Evolutionary conservation across 2,113 vertebrate species (phyloP), one percentile per base, ranked within the genome.

Genomic region (Cyanistes caeruleus): DNA sequence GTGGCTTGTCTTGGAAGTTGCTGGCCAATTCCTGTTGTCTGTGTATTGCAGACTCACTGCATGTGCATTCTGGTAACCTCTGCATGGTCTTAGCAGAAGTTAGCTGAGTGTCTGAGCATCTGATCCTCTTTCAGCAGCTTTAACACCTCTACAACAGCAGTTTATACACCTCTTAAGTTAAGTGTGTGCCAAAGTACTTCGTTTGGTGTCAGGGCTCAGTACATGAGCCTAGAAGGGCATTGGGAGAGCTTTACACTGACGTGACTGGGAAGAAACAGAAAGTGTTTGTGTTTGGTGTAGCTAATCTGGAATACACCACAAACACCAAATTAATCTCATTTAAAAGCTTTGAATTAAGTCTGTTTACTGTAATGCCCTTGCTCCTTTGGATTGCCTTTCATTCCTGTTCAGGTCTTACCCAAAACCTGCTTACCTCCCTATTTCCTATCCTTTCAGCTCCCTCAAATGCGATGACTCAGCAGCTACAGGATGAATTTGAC

Each of bases 401-500:
- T 35, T 93, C 60, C 44, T 81, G 56, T 59, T 90, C 39, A 89
- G 39, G 17, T 90, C 56, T 84, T 75, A 67, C 58, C 56, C 43
- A 44, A 93, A 95, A 77, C 24, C 39, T 55, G 4, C 84, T 60
- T 69, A 82, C 13, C 67, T 94, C 24, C 37, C 28, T 39, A 18
- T 68, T 75, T 93, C 39, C 74, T 69, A 5, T 78, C 59, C 30
- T 93, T 93, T 68, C 86, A 98, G 96, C 80, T 89, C 89, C 82
- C n/a, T 51, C 80, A 85, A 94, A 97, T 97, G 95, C 96, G 77
- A 99, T 99, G 99, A 99, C 98, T 52, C 98, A 99, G 97, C 98
- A 98, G 95, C 98, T 98, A 63, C 98, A 98, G 97, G 98, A 99
- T 97, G 98, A 98, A 96, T 99, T 99, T 93, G 96, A 88, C 78